These are phyloP conservation scores for Bostrychus sinensis DNA, from an alignment of 2,113 vertebrate species.

Conservation along the genomic window DNA sequence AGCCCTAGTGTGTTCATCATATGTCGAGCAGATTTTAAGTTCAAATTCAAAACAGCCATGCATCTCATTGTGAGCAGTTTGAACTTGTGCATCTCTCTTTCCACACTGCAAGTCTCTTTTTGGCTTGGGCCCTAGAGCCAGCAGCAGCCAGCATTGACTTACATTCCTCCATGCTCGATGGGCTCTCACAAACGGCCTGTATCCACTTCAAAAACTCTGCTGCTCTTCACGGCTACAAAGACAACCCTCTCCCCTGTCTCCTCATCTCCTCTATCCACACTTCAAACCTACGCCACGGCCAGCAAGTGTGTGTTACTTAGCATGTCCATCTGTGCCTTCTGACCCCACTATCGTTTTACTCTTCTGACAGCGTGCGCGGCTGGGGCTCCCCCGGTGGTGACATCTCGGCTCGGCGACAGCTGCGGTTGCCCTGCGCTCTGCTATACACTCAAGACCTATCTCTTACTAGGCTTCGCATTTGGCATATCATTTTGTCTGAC, in stretches of 20 bases:
- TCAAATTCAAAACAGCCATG: slow-evolving; percentile 9
- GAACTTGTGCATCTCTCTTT: slow-evolving; percentile 14
- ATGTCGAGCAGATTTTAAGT: slow-evolving; percentile 9
- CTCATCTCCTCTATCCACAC: slow-evolving; percentile 50
- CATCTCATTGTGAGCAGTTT: slow-evolving; percentile 14
- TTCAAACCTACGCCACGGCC: slow-evolving; percentile 33
- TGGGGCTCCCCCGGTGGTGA: slow-evolving; percentile 30
- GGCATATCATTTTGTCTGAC: slow-evolving; percentile 7
- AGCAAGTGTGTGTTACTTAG: slow-evolving; percentile 41
- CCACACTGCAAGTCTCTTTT: slow-evolving; percentile 25
- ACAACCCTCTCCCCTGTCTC: slow-evolving; percentile 29
- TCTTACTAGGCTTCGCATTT: slow-evolving; percentile 10
- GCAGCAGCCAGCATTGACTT: slow-evolving; percentile 46
- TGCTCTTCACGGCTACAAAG: slow-evolving; percentile 65
- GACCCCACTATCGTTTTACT: slow-evolving; percentile 50
- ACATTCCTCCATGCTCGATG: slow-evolving; percentile 56
- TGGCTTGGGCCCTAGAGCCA: slow-evolving; percentile 53
- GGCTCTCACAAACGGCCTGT: slow-evolving; percentile 63
- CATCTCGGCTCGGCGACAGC: slow-evolving; percentile 46
- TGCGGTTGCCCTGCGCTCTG: slow-evolving; percentile 35
- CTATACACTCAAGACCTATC: slow-evolving; percentile 2
- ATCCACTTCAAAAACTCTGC: slow-evolving; percentile 69
- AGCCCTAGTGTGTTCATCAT: slow-evolving; percentile 17
- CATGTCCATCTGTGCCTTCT: slow-evolving; percentile 49
- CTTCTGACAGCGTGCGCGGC: slow-evolving; percentile 29